Evolutionary conservation across 2,113 vertebrate species (phyloP).

Genomic region (Nycticebus coucang): DNA sequence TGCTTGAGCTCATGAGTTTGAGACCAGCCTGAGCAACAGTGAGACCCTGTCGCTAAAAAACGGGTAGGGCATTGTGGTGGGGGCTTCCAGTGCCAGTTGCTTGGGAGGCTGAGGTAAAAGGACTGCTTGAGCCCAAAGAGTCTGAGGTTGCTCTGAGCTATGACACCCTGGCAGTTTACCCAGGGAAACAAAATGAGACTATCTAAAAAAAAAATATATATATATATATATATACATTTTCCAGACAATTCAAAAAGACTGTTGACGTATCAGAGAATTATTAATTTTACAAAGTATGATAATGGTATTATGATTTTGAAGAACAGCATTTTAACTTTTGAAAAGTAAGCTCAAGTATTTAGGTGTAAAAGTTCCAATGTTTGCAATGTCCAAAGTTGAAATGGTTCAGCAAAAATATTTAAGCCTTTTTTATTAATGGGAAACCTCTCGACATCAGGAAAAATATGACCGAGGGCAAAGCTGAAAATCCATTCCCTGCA

Average conservation of each 20-base stretch:
- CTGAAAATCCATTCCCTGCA: slow-evolving; percentile 34
- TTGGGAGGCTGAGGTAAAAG: too few relatives aligned
- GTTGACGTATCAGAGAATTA: slow-evolving; percentile 32
- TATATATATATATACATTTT: too few relatives aligned
- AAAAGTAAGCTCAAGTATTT: slow-evolving; percentile 30
- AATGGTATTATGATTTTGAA: slow-evolving; percentile 1
- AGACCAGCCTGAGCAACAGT: too few relatives aligned
- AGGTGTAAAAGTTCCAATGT: neutral
- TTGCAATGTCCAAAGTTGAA: slow-evolving; percentile 7
- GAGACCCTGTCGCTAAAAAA: too few relatives aligned
- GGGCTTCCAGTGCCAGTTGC: too few relatives aligned
- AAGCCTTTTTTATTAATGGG: neutral
- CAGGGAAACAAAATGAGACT: too few relatives aligned
- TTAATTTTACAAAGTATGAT: slow-evolving; percentile 29
- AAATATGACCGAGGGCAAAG: neutral
- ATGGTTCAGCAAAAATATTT: slow-evolving; percentile 20
- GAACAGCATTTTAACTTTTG: neutral
- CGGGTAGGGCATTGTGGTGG: too few relatives aligned
- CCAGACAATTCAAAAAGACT: neutral
- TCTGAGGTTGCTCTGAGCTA: too few relatives aligned
- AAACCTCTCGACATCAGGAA: neutral
- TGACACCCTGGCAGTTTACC: too few relatives aligned
- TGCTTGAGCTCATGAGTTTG: too few relatives aligned
- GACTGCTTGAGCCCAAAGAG: too few relatives aligned
- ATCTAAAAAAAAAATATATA: neutral